Conservation (phyloP, 2,113 vertebrate genomes). For the Zosterops japonicus region DNA sequence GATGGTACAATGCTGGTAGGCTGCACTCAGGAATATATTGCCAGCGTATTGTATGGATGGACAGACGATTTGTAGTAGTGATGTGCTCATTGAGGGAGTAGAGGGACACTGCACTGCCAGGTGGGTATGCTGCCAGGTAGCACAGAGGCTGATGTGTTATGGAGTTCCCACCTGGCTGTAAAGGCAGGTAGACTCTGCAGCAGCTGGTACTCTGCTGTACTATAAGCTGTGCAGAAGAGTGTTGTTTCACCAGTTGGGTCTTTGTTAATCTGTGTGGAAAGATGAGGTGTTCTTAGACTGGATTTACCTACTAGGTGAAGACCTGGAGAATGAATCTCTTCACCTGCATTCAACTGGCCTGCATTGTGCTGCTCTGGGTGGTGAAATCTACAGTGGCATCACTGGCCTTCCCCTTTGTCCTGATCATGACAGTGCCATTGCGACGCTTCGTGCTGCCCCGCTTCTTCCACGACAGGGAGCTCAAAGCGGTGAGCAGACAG, state of each 20-base stretch:
- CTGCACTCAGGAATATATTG: not conserved
- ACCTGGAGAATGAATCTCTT: constrained; percentile 99
- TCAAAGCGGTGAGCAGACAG: constrained; percentile 86
- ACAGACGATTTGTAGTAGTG: not conserved
- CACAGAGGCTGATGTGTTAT: not conserved
- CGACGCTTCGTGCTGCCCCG: constrained; percentile 88
- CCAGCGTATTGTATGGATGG: not conserved
- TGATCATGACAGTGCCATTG: constrained; percentile 96
- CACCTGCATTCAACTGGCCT: constrained; percentile 90
- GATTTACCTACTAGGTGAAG: constrained; percentile 84
- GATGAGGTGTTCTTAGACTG: not conserved
- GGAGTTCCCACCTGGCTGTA: not conserved
- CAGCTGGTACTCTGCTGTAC: not conserved
- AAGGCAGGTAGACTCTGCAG: not conserved
- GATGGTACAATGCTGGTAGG: not conserved
- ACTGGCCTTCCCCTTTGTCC: constrained; percentile 94
- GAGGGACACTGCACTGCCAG: not conserved
- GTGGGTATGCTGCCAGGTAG: not conserved
- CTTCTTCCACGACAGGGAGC: constrained; percentile 93
- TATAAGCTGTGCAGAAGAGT: not conserved
- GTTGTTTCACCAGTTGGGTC: not conserved
- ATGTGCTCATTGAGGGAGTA: not conserved
- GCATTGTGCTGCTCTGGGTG: constrained; percentile 92
- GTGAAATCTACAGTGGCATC: constrained; percentile 94
- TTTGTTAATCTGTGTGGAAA: not conserved